Evolutionary conservation across 2,113 vertebrate species (phyloP).

Genomic region (Sylvilagus bachmani): DNA sequence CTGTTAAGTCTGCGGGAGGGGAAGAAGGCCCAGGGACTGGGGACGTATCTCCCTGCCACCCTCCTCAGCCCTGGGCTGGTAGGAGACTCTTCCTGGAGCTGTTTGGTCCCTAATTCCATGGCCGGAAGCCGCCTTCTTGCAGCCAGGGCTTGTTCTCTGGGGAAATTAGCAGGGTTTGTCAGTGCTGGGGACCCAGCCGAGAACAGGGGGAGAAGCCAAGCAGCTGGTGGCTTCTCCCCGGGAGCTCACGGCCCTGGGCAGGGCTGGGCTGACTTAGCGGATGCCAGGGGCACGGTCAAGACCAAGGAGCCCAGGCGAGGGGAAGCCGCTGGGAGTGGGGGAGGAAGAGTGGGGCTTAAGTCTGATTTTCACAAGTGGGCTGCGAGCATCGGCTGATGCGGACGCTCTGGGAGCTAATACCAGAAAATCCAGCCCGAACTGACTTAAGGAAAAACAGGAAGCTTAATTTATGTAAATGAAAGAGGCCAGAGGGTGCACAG

Average conservation of each 20-base stretch:
- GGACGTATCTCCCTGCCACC: not conserved
- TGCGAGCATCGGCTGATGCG: not conserved
- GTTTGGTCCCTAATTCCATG: not conserved
- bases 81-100: not conserved
- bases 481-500: not conserved
- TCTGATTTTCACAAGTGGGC: not conserved
- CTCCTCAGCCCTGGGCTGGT: not conserved
- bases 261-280: not conserved
- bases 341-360: not conserved
- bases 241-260: not conserved
- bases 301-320: not conserved
- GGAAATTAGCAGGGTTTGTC: not conserved
- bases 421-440: not conserved
- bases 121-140: not conserved
- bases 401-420: not conserved
- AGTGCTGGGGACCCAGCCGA: not conserved
- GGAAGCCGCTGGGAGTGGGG: too few relatives aligned
- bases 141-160: not conserved
- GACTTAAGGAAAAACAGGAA: not conserved
- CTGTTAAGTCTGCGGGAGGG: not conserved
- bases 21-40: not conserved
- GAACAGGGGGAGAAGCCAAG: not conserved
- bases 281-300: rapidly evolving
- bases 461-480: not conserved
- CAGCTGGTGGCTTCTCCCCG: not conserved